A percentile compares a stretch with the other conserved stretches of the same genome.
phyloP scores from a whole-genome alignment of 2,888 invertebrate genomes.

The Automeris io region DNA sequence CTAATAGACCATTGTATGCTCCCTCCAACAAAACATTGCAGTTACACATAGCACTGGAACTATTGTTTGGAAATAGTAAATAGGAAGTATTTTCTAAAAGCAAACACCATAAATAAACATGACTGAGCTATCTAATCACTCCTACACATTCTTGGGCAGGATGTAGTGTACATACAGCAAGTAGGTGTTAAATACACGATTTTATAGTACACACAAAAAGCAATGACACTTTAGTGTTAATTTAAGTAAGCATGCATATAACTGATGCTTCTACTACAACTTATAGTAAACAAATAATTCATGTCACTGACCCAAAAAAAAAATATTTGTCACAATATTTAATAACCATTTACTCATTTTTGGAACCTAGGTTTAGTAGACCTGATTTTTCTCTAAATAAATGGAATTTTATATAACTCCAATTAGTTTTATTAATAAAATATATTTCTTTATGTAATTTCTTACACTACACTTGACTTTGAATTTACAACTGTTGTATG shows the following conservation, averaged over 20 bases:
- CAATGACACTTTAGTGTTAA: conserved; percentile 6
- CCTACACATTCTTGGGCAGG: conserved; percentile 1
- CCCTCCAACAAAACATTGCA: too few relatives aligned
- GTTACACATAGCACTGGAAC: neutral
- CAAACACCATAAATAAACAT: neutral
- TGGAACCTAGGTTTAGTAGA: too few relatives aligned
- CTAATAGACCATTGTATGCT: too few relatives aligned
- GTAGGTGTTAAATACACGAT: conserved; percentile 2
- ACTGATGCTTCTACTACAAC: conserved; percentile 1
- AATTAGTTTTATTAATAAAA: too few relatives aligned
- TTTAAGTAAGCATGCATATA: conserved; percentile 3
- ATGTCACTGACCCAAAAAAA: neutral
- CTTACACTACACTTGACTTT: too few relatives aligned
- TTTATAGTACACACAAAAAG: conserved; percentile 4
- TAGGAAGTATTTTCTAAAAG: neutral
- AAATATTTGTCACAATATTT: neutral
- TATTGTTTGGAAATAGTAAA: neutral
- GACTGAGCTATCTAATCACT: neutral
- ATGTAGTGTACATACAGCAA: conserved; percentile 1
- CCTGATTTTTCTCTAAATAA: too few relatives aligned
- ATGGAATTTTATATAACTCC: too few relatives aligned
- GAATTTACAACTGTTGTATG: too few relatives aligned
- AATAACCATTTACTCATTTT: too few relatives aligned
- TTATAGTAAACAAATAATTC: conserved; percentile 1
- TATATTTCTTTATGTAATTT: too few relatives aligned